Evolutionary conservation across 2,797 vertebrate species (phyloP), one percentile per base, ranked within the genome.

Genomic region (Orestias chungarensis): DNA sequence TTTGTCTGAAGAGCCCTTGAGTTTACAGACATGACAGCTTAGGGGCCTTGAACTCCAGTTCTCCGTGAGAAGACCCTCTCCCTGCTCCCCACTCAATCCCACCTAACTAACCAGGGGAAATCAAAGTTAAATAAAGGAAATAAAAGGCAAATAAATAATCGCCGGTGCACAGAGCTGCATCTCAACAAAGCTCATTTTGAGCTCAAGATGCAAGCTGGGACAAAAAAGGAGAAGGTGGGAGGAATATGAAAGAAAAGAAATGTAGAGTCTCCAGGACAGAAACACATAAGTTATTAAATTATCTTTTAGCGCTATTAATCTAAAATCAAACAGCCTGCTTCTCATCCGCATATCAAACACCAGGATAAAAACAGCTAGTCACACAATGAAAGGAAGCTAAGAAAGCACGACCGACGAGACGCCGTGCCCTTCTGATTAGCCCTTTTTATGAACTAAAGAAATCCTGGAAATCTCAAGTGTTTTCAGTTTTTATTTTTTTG

Each of bases 101-200:
- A 27, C 57, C 69, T 59, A 70, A 17, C 38, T 12, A 66, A 83
- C 71, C 73, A 33, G 27, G 83, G 81, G 84, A 86, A 87, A 86
- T 86, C 73, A 88, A 84, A 73, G 80, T 76, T 78, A 79, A 84
- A 86, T 82, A 81, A 82, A 82, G 76, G 68, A 84, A 76, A 79
- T 78, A 76, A 83, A 85, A 75, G 66, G 46, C 79, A 78, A 78
- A 87, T 76, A 79, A 85, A 76, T 78, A 80, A 79, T 71, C 38
- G 64, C 25, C 9, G 14, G 40, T 17, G 67, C 71, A 23, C 25
- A 11, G 72, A 81, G 81, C 72, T 25, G 73, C 59, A 62, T 72
- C 79, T 73, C 64, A 10, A 64, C 67, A 7, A 52, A 71, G 33
- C 54, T 66, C 59, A 73, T 76, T 75, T 72, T 33, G 50, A 69